Evolutionary conservation across 92 coral and sea anemone species (phyloP).

Genomic region (Palythoa caribaeorum): DNA sequence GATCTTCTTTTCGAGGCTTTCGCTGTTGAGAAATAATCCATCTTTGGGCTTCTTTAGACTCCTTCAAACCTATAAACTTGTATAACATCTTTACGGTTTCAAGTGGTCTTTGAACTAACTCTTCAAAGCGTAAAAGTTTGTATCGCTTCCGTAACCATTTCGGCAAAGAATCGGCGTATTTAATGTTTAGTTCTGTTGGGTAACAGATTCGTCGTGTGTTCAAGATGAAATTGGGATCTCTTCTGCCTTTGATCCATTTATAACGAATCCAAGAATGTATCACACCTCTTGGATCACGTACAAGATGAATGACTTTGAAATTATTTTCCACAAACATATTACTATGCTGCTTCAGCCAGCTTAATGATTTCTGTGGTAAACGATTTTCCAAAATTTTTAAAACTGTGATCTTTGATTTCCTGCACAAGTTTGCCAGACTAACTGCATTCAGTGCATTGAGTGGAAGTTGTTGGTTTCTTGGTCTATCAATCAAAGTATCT

Average conservation of each 20-base stretch:
- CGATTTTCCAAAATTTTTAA: slow-evolving; percentile 41
- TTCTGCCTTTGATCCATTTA: slow-evolving; percentile 42
- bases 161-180: slow-evolving; percentile 2
- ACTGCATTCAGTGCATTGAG: neutral
- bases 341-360: slow-evolving; percentile 19
- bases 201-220: slow-evolving; percentile 33
- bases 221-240: neutral
- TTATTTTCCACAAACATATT: neutral
- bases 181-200: slow-evolving; percentile 15
- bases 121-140: slow-evolving; percentile 45
- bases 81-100: slow-evolving; percentile 38
- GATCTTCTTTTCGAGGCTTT: slow-evolving; percentile 28
- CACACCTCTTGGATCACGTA: slow-evolving; percentile 49
- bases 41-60: neutral
- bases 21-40: slow-evolving; percentile 25
- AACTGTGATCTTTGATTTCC: slow-evolving; percentile 4
- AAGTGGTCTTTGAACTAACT: slow-evolving; percentile 20
- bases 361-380: slow-evolving; percentile 18
- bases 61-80: slow-evolving; percentile 43
- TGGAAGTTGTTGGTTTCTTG: neutral
- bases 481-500: neutral
- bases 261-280: slow-evolving; percentile 34
- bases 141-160: slow-evolving; percentile 23
- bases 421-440: slow-evolving; percentile 5
- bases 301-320: slow-evolving; percentile 42